A percentile compares a stretch with the other conserved stretches of the same genome.
These are phyloP conservation scores for Ricordea florida DNA, from an alignment of 92 coral and sea anemone genomes.

Conservation along the genomic window DNA sequence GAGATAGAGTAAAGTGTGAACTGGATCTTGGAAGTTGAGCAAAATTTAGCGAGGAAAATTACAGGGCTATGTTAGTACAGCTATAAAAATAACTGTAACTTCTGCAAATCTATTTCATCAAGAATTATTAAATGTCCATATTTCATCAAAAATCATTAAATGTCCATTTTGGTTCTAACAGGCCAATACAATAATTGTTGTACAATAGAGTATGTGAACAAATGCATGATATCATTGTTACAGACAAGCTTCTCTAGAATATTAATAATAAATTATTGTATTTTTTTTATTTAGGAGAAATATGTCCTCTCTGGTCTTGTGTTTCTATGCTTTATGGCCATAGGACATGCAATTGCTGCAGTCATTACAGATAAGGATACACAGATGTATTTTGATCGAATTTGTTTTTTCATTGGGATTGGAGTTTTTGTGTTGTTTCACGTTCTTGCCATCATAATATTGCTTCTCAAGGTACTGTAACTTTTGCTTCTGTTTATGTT, in stretches of 20 bases:
- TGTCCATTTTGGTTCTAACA: too few relatives aligned
- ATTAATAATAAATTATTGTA: background rate
- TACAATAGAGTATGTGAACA: too few relatives aligned
- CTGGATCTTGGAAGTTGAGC: too few relatives aligned
- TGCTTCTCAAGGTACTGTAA: constrained; percentile 46
- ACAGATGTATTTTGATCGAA: constrained; percentile 52
- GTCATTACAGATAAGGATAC: constrained; percentile 2
- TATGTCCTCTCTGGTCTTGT: constrained; percentile 69
- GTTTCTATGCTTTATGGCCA: constrained; percentile 62
- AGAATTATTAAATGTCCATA: too few relatives aligned
- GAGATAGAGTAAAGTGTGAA: too few relatives aligned
- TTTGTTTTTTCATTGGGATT: constrained; percentile 42
- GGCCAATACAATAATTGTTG: too few relatives aligned
- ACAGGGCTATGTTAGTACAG: too few relatives aligned
- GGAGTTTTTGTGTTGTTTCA: constrained; percentile 55
- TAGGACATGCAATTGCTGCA: constrained; percentile 72
- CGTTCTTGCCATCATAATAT: constrained; percentile 2
- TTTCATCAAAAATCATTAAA: too few relatives aligned
- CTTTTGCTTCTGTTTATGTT: background rate
- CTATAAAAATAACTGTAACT: too few relatives aligned
- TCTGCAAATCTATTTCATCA: too few relatives aligned
- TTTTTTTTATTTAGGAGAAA: constrained; percentile 47
- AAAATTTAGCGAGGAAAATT: too few relatives aligned
- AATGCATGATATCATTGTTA: too few relatives aligned
- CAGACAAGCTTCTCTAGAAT: background rate